Evolutionary conservation across 35 echinoderm and acorn worm species (phyloP).

Genomic region (Apostichopus japonicus): DNA sequence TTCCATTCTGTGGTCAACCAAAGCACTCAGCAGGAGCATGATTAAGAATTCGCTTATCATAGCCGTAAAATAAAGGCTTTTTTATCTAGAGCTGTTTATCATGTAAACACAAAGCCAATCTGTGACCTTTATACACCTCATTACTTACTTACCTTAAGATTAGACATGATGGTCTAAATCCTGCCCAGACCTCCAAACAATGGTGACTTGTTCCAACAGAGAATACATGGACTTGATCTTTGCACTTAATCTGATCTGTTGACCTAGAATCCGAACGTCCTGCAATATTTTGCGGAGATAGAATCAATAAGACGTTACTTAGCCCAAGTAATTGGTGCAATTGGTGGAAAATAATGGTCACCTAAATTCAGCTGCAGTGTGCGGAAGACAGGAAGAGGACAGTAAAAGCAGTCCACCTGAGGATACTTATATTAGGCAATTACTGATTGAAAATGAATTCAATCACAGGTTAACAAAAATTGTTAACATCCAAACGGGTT

Average conservation of each 20-base stretch:
- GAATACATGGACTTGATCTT: slow-evolving; percentile 37
- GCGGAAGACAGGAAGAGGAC: no score
- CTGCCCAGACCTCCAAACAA: slow-evolving; percentile 51
- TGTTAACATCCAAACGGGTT: no score
- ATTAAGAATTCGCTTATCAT: background rate
- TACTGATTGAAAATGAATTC: no score
- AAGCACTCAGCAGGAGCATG: no score
- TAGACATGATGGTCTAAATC: slow-evolving; percentile 45
- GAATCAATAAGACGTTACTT: background rate
- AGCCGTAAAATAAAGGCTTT: background rate
- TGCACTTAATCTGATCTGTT: slow-evolving; percentile 37
- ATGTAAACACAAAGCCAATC: background rate
- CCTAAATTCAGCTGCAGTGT: no score
- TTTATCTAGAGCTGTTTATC: background rate
- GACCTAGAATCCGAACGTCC: background rate
- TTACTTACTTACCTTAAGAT: slow-evolving; percentile 31
- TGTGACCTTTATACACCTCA: background rate
- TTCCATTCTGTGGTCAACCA: no score
- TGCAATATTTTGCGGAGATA: background rate
- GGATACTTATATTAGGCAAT: no score
- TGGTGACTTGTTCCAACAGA: slow-evolving; percentile 30
- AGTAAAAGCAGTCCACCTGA: no score
- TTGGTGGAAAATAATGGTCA: no score
- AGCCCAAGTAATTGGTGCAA: no score
- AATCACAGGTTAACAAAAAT: no score